A percentile compares a stretch with the other conserved stretches of the same genome.
Conservation (phyloP, 1,140 invertebrate species). For the Drosophila melanogaster region Release_6_plus_ISO1_MT NT_033777.3:12672501-12673000, state of each 20-base stretch:
- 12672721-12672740: constrained; percentile 76
- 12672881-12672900: constrained; percentile 88
- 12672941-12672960: constrained; percentile 84
- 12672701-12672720: constrained; percentile 89
- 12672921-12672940: constrained; percentile 74
- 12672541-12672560: not conserved
- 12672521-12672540: not conserved
- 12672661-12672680: constrained; percentile 92
- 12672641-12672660: constrained; percentile 94
- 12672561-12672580: not conserved
- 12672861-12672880: constrained; percentile 87
- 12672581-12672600: too few relatives aligned
- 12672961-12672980: constrained; percentile 92
- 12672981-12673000: constrained; percentile 94
- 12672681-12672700: constrained; percentile 90
- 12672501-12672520: constrained; percentile 85
- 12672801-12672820: not conserved
- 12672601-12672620: not conserved
- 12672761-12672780: constrained; percentile 55
- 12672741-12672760: constrained; percentile 68
- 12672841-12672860: constrained; percentile 73
- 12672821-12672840: not conserved
- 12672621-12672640: constrained; percentile 84
- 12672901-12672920: constrained; percentile 67
- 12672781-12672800: constrained; percentile 23